phyloP scores from a whole-genome alignment of 2,888 invertebrate species.

The Geophilus truncorum region DNA sequence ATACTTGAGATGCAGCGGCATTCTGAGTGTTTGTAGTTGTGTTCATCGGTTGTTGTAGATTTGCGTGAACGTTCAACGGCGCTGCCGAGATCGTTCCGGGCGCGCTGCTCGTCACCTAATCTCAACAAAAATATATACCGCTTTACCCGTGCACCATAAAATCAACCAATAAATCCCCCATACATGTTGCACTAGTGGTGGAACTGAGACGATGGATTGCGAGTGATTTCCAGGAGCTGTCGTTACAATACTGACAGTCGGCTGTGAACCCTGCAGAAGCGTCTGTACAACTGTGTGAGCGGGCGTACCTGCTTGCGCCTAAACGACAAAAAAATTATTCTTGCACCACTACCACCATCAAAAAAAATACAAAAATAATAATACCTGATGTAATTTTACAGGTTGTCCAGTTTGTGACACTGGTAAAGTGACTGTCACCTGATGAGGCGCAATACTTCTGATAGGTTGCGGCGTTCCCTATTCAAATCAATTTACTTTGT shows the following conservation, averaged over 20 bases:
- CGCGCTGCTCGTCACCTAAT: slow-evolving; percentile 11
- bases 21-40: slow-evolving; percentile 33
- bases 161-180: too few species aligned
- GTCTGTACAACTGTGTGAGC: slow-evolving; percentile 18
- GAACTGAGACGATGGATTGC: slow-evolving; percentile 15
- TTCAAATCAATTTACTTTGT: neutral
- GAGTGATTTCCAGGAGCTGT: slow-evolving; percentile 8
- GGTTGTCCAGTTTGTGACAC: slow-evolving; percentile 38
- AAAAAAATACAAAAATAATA: neutral
- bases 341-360: neutral
- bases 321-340: neutral
- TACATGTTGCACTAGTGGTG: slow-evolving; percentile 27
- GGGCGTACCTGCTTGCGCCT: neutral
- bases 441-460: slow-evolving; percentile 38
- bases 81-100: neutral
- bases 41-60: slow-evolving; percentile 34
- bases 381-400: slow-evolving; percentile 37
- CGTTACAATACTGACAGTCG: slow-evolving; percentile 30
- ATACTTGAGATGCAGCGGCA: slow-evolving; percentile 33
- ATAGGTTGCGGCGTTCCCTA: slow-evolving; percentile 36
- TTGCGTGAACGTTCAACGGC: slow-evolving; percentile 37
- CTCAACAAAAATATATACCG: too few species aligned
- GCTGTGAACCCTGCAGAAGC: slow-evolving; percentile 4
- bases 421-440: slow-evolving; percentile 40
- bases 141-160: too few species aligned